phyloP scores from a whole-genome alignment of 2,797 vertebrate species.

The Phoxinus dragarum region DNA sequence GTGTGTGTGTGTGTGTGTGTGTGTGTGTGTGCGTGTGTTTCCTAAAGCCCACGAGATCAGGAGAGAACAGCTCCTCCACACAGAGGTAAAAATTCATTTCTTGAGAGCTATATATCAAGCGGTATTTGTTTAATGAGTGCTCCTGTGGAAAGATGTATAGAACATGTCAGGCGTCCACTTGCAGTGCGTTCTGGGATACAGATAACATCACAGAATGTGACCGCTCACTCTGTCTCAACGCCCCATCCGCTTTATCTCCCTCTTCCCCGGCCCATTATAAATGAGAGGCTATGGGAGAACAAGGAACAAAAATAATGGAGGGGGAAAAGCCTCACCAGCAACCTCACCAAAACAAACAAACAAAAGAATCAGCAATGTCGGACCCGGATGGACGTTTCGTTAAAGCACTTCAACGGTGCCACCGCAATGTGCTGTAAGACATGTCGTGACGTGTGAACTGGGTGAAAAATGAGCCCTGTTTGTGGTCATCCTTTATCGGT shows the following conservation, averaged over 20 bases:
- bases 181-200: constrained; percentile 86
- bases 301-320: constrained; percentile 88
- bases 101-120: constrained; percentile 87
- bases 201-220: constrained; percentile 91
- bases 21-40: constrained; percentile 60
- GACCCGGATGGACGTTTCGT: constrained; percentile 39
- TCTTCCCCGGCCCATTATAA: constrained; percentile 89
- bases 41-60: constrained; percentile 74
- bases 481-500: constrained; percentile 69
- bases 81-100: constrained; percentile 86
- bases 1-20: constrained; percentile 13
- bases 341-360: constrained; percentile 53
- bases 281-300: constrained; percentile 88
- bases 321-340: constrained; percentile 67
- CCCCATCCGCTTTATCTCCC: constrained; percentile 86
- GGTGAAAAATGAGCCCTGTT: constrained; percentile 64
- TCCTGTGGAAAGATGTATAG: constrained; percentile 92
- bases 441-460: constrained; percentile 48
- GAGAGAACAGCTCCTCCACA: constrained; percentile 64
- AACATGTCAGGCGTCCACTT: constrained; percentile 91
- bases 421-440: constrained; percentile 47
- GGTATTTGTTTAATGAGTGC: constrained; percentile 93
- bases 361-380: constrained; percentile 44
- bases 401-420: constrained; percentile 11
- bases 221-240: constrained; percentile 91